Base-by-base conservation (phyloP, 1,140 invertebrate species). In the Bombus confusus region DNA sequence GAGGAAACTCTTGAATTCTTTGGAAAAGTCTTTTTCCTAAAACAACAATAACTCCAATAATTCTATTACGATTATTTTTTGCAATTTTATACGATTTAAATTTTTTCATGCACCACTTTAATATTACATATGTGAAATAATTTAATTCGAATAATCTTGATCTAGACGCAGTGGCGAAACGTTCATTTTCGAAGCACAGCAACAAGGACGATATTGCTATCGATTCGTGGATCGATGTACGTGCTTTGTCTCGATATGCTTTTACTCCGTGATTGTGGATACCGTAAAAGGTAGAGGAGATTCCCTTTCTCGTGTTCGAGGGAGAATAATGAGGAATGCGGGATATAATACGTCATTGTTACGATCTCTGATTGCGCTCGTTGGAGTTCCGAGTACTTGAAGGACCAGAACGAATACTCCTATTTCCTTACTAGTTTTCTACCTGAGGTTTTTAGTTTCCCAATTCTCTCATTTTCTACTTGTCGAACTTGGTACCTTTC, bases 311-410 rank as follows among this genome's bases (percentile, higher is more conserved):
- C 80, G 22, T 52, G 25, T 37, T 83, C 41, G 15, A 52, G 25
- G 18, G 41, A 83, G 72, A 83, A 64, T 83, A 75, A 76, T 66
- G 80, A 76, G 59, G 25, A 83, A 66, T 73, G 34, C 39, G 39
- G 57, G 39, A 41, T 41, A 66, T 74, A 83, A 76, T 76, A 25
- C 73, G 74, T 66, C 80, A 64, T 75, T 83, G 72, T 76, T 75
- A 34, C 80, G 59, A 76, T 76, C 80, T 73, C 22, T 28, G 59
- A 66, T 73, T 76, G 72, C 57, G 31, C 41, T 43, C 41, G 62
- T 52, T 37, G 39, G 13, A 75, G 37, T 25, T 13, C n/a, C 66
- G 43, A 80, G 43, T 25, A 37, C 80, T 64, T 37, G n/a, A 3
- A 62, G 28, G n/a, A 47, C n/a, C 15, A 25, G 31, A 22, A 31